phyloP scores from a whole-genome alignment of 2,888 invertebrate species.

The Myopa tessellatipennis region DNA sequence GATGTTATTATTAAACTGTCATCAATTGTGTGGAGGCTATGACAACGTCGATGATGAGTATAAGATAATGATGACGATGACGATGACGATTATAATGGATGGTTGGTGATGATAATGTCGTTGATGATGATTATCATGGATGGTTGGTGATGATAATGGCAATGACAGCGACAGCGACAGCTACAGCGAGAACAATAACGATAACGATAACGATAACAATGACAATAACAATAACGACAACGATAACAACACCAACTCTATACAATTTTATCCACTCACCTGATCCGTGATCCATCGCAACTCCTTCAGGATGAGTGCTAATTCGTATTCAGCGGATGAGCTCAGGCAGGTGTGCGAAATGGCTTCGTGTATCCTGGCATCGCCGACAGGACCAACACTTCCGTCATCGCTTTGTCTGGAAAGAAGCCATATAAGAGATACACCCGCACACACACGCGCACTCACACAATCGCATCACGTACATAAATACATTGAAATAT shows the following conservation, averaged over 20 bases:
- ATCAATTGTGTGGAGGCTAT: no score
- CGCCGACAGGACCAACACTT: constrained; percentile 69
- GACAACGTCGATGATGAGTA: no score
- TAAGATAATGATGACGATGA: no score
- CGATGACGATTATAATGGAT: no score
- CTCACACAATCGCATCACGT: background rate
- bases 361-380: constrained; percentile 78
- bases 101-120: no score
- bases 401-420: constrained; percentile 66
- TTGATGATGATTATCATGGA: no score
- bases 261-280: constrained; percentile 67
- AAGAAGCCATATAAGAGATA: background rate
- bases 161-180: no score
- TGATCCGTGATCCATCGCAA: constrained; percentile 91
- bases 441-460: background rate
- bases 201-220: background rate
- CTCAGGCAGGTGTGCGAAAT: constrained; percentile 87
- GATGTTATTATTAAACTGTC: no score
- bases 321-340: constrained; percentile 85
- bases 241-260: background rate
- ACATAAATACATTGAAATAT: no score
- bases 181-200: no score
- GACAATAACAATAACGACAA: background rate
- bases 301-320: constrained; percentile 94
- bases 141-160: no score